Evolutionary conservation across 1,140 invertebrate genomes (phyloP).

Genomic region (Cydia strobilella): DNA sequence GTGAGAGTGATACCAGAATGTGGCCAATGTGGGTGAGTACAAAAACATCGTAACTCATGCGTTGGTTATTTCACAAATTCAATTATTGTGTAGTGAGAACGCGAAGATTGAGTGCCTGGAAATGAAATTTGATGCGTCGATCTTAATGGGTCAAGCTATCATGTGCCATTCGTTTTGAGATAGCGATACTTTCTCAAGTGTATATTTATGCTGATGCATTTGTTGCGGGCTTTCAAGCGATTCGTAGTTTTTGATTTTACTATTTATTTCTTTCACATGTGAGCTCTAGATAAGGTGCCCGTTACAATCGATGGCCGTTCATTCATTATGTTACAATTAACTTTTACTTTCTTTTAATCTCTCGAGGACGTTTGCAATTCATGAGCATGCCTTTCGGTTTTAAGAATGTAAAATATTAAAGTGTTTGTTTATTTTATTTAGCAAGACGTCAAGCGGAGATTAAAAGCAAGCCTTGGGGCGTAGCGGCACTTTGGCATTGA

Average conservation of each 20-base stretch:
- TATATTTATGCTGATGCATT: conserved; percentile 25
- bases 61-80: conserved; percentile 30
- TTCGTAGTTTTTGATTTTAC: conserved; percentile 26
- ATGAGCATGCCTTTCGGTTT: conserved; percentile 8
- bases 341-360: conserved; percentile 15
- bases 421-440: conserved; percentile 6
- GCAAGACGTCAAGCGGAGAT: neutral
- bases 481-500: conserved; percentile 29
- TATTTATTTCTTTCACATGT: conserved; percentile 14
- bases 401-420: neutral
- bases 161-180: conserved; percentile 29
- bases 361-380: neutral
- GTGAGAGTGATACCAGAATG: conserved; percentile 24
- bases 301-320: neutral
- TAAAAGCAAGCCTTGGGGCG: conserved; percentile 12
- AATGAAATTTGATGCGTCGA: conserved; percentile 31
- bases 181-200: conserved; percentile 30
- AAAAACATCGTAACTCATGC: conserved; percentile 30
- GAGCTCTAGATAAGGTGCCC: neutral
- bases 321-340: conserved; percentile 11
- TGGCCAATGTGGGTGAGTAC: conserved; percentile 29
- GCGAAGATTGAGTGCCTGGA: conserved; percentile 26
- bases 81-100: conserved; percentile 27
- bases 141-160: conserved; percentile 29
- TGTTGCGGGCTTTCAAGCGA: conserved; percentile 18